phyloP scores from a whole-genome alignment of 1,140 invertebrate genomes.

The Charaxes varanes region DNA sequence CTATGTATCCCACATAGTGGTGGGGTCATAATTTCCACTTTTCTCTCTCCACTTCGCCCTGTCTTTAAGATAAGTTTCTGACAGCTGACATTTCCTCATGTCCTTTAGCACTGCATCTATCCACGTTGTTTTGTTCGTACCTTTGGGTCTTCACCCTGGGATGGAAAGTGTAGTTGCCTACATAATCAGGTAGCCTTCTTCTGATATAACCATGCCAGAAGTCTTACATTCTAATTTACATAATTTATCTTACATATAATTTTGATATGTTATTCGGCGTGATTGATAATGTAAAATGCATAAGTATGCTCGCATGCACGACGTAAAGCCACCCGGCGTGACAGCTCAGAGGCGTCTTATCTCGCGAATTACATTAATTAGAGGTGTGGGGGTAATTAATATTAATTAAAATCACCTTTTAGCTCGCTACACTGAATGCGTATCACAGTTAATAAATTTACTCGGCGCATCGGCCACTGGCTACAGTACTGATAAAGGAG shows the following conservation, averaged over 20 bases:
- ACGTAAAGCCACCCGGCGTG: slow-evolving; percentile 25
- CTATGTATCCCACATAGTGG: no score
- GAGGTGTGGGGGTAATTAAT: slow-evolving; percentile 70
- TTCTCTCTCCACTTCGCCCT: no score
- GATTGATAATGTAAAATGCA: slow-evolving; percentile 15
- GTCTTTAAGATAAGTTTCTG: no score
- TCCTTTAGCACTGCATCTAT: no score
- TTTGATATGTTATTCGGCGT: background rate
- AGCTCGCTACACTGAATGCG: slow-evolving; percentile 64
- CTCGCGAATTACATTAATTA: slow-evolving; percentile 70
- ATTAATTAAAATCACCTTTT: slow-evolving; percentile 72
- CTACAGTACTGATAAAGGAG: slow-evolving; percentile 52
- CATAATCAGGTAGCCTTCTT: no score
- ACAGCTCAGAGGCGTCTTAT: slow-evolving; percentile 39
- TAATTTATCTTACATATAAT: background rate
- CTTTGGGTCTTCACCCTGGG: no score
- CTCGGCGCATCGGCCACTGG: slow-evolving; percentile 47
- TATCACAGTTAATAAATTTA: slow-evolving; percentile 73
- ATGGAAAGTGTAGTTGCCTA: no score
- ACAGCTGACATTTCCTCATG: no score
- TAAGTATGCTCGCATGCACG: slow-evolving; percentile 16
- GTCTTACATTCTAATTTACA: no score
- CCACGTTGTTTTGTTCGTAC: no score
- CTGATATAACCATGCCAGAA: no score
- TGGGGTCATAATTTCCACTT: no score